A percentile compares a stretch with the other conserved stretches of the same genome.
These are phyloP conservation scores for Pherbina coryleti DNA, from an alignment of 2,888 invertebrate species.

Conservation along the genomic window DNA sequence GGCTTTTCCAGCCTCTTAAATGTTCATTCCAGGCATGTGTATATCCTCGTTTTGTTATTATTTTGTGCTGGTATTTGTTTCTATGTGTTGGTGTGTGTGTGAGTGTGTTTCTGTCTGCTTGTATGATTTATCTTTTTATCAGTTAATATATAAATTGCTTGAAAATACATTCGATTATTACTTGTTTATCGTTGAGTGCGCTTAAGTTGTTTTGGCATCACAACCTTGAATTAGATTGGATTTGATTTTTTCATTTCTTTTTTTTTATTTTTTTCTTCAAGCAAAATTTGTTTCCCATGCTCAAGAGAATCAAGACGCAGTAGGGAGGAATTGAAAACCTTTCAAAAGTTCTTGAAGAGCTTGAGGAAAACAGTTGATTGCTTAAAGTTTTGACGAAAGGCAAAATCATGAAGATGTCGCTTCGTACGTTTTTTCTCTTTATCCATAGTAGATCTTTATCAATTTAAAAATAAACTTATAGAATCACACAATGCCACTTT, in stretches of 20 bases:
- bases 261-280: neutral
- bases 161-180: constrained; percentile 34
- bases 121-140: constrained; percentile 31
- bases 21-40: neutral
- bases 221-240: neutral
- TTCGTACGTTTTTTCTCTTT: no score
- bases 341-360: no score
- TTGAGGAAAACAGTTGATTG: no score
- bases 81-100: neutral
- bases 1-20: neutral
- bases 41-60: neutral
- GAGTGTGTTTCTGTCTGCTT: neutral
- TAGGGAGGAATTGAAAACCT: no score
- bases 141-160: constrained; percentile 25
- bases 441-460: no score
- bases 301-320: no score
- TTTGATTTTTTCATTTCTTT: neutral
- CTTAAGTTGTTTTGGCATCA: neutral
- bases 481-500: no score
- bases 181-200: constrained; percentile 20
- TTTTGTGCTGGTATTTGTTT: neutral
- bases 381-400: no score
- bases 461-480: no score
- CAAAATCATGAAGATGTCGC: no score
- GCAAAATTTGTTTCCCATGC: no score